Percentiles rank a stretch among this genome's conserved stretches.
phyloP scores from a whole-genome alignment of 2,113 vertebrate species.

The pig (Sus scrofa) region T2T-Sscrofa CM000824.6:199071501-199072000 shows the following conservation, averaged over 20 bases:
- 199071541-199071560: neutral
- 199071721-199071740: neutral
- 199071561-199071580: neutral
- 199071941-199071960: neutral
- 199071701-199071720: neutral
- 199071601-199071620: neutral
- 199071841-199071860: neutral
- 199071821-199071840: neutral
- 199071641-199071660: neutral
- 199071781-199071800: neutral
- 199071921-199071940: neutral
- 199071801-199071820: neutral
- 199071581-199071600: neutral
- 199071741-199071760: neutral
- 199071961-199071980: neutral
- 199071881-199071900: slow-evolving; percentile 41
- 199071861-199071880: neutral
- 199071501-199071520: neutral
- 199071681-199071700: neutral
- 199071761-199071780: neutral
- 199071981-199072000: neutral
- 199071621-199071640: neutral
- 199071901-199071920: neutral
- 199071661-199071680: neutral
- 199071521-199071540: slow-evolving; percentile 28